A percentile compares a stretch with the other conserved stretches of the same genome.
Conservation (phyloP, 2,113 vertebrate species). For the Rhodinocichla rosea region DNA sequence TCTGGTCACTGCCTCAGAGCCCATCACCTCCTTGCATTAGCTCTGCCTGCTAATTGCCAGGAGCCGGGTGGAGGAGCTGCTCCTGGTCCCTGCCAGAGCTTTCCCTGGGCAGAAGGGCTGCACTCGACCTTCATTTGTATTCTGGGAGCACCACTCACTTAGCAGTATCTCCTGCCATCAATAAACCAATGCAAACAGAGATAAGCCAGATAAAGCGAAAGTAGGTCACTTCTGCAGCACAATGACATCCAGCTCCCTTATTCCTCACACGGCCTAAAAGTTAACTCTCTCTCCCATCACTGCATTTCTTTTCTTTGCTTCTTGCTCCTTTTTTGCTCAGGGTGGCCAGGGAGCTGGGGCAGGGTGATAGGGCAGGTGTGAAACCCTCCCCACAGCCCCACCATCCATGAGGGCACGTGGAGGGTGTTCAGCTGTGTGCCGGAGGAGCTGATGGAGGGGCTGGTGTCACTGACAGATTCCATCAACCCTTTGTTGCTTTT, state of each 20-base stretch:
- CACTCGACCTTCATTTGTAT: slow-evolving; percentile 38
- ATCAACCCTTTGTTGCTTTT: background rate
- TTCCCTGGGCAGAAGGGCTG: background rate
- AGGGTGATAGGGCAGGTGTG: background rate
- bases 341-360: background rate
- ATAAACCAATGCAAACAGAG: slow-evolving; percentile 58
- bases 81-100: background rate
- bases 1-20: background rate
- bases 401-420: background rate
- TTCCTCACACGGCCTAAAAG: background rate
- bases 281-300: background rate
- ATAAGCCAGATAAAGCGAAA: slow-evolving; percentile 57
- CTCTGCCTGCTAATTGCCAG: background rate
- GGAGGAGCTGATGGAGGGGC: background rate
- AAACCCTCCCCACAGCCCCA: background rate
- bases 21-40: background rate
- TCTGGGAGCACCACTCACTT: slow-evolving; percentile 47
- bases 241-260: slow-evolving; percentile 10
- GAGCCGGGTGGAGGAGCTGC: background rate
- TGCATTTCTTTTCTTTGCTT: background rate
- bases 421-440: background rate
- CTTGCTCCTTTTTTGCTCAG: background rate
- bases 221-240: slow-evolving; percentile 53
- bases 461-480: background rate
- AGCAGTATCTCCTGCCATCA: slow-evolving; percentile 59